Evolutionary conservation across 2,888 invertebrate genomes (phyloP).

Genomic region (Sarcophaga subvicina): DNA sequence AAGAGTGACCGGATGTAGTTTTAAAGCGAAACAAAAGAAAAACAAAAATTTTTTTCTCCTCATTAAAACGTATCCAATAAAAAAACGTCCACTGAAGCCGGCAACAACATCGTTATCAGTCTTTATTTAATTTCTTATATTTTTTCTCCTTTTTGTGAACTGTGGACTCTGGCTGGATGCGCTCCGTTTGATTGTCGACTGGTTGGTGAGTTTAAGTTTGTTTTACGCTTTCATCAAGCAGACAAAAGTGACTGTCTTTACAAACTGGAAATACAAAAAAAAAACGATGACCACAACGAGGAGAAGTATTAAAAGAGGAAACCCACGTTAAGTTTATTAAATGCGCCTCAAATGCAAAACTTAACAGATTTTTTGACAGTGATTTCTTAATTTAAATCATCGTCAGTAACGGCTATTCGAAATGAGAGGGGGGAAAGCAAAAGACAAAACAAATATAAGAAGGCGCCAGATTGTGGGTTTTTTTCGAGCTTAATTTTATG

Average conservation of each 20-base stretch:
- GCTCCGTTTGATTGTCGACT: conserved; percentile 61
- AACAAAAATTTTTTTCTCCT: neutral
- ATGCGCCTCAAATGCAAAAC: conserved; percentile 67
- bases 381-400: conserved; percentile 76
- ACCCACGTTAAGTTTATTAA: conserved; percentile 68
- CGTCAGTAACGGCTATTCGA: conserved; percentile 68
- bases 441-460: conserved; percentile 34
- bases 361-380: conserved; percentile 77
- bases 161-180: conserved; percentile 67
- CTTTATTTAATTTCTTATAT: neutral
- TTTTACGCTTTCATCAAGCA: conserved; percentile 18
- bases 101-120: conserved; percentile 41
- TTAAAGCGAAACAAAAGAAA: conserved; percentile 26
- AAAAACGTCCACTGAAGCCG: neutral
- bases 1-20: neutral
- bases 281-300: neutral
- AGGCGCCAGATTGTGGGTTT: conserved; percentile 70
- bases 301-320: conserved; percentile 1
- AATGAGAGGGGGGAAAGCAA: conserved; percentile 19
- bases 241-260: conserved; percentile 14
- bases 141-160: conserved; percentile 52
- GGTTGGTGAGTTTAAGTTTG: neutral
- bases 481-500: conserved; percentile 33
- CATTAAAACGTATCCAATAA: neutral
- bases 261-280: conserved; percentile 3